Conservation (phyloP, 2,888 invertebrate species). For the Ceramica pisi region DNA sequence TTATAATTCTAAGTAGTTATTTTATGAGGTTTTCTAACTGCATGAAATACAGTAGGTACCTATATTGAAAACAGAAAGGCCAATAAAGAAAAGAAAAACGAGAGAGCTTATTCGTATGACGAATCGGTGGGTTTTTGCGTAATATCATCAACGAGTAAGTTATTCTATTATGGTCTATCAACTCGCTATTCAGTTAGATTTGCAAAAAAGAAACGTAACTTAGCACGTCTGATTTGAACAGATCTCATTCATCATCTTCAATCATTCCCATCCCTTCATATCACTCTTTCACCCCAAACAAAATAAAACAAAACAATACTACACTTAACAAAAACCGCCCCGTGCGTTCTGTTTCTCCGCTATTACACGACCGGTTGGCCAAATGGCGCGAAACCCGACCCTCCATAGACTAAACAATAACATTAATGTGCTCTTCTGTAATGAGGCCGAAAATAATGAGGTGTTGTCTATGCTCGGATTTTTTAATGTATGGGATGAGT, state of each 20-base stretch:
- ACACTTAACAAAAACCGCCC: conserved; percentile 22
- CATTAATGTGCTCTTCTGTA: conserved; percentile 63
- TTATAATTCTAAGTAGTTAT: too few species aligned
- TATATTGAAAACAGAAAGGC: not conserved
- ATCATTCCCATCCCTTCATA: conserved; percentile 2
- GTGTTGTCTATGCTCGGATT: conserved; percentile 51
- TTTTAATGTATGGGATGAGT: conserved; percentile 16
- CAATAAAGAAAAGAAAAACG: too few species aligned
- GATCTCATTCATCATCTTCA: conserved; percentile 33
- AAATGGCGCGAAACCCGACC: conserved; percentile 90
- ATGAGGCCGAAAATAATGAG: conserved; percentile 63
- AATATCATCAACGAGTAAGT: not conserved
- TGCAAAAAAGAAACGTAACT: not conserved
- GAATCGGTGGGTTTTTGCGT: too few species aligned
- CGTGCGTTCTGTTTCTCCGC: conserved; percentile 74
- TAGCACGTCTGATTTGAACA: not conserved
- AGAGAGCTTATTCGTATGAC: too few species aligned
- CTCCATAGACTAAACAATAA: conserved; percentile 79
- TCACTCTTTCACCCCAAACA: not conserved
- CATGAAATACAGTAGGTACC: too few species aligned
- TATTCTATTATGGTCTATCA: not conserved
- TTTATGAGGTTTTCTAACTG: too few species aligned
- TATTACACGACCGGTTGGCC: conserved; percentile 89
- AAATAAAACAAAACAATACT: conserved; percentile 8
- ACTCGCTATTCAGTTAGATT: not conserved